These are phyloP conservation scores for Maniola jurtina DNA, from an alignment of 1,140 invertebrate genomes.

Conservation along the genomic window DNA sequence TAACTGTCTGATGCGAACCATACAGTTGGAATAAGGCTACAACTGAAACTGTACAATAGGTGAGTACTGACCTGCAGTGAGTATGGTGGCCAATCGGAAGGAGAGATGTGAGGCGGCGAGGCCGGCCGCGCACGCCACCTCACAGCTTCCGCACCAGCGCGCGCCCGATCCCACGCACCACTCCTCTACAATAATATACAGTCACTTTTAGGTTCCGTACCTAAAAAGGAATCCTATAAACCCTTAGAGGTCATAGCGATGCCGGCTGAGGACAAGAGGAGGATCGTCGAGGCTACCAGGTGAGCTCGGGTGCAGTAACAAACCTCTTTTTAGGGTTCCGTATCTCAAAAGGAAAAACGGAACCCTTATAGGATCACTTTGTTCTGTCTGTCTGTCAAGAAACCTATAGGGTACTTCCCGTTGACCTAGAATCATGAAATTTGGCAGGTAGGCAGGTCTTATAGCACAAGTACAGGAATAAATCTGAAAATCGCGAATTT, in stretches of 20 bases:
- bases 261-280: conserved; percentile 79
- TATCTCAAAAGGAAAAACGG: too few relatives aligned
- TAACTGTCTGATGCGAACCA: neutral
- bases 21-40: neutral
- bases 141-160: conserved; percentile 36
- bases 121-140: conserved; percentile 36
- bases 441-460: too few relatives aligned
- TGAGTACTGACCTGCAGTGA: conserved; percentile 47
- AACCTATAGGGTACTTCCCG: too few relatives aligned
- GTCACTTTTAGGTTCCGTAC: too few relatives aligned
- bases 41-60: neutral
- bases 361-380: too few relatives aligned
- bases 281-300: conserved; percentile 87
- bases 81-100: conserved; percentile 46
- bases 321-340: neutral
- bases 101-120: conserved; percentile 42
- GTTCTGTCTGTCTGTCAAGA: too few relatives aligned
- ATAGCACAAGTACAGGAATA: too few relatives aligned
- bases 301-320: too few relatives aligned
- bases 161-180: conserved; percentile 39
- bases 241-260: conserved; percentile 88
- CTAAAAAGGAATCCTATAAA: too few relatives aligned
- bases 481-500: too few relatives aligned
- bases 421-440: too few relatives aligned
- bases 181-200: conserved; percentile 42